A percentile compares a stretch with the other conserved stretches of the same genome.
Evolutionary conservation across 2,113 vertebrate genomes (phyloP).

Genomic region (Cervus canadensis): DNA sequence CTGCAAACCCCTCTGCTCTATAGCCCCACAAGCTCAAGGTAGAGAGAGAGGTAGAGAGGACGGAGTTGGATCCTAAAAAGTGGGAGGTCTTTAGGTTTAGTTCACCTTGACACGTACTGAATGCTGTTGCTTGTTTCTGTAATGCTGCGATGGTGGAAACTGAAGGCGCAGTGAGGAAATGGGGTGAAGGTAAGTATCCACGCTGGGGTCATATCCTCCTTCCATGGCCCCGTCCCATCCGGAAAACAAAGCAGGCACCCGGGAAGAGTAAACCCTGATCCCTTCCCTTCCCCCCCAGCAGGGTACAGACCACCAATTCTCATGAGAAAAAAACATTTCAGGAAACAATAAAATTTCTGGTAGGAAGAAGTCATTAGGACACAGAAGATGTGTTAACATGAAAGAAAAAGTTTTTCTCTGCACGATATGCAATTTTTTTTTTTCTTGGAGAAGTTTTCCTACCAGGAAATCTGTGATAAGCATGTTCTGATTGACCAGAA

Average conservation of each 20-base stretch:
- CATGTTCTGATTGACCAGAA: background rate
- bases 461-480: background rate
- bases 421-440: background rate
- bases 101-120: conserved; percentile 52
- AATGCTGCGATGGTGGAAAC: conserved; percentile 66
- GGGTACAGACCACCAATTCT: background rate
- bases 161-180: background rate
- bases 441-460: background rate
- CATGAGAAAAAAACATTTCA: background rate
- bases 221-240: background rate
- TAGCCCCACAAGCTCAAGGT: background rate
- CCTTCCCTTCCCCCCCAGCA: fast-evolving
- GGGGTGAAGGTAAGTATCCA: background rate
- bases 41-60: too few relatives aligned
- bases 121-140: conserved; percentile 72
- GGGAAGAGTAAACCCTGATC: background rate
- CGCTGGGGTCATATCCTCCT: fast-evolving
- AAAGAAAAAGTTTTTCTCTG: background rate
- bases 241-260: background rate
- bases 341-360: background rate
- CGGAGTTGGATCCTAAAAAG: background rate
- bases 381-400: background rate
- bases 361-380: background rate
- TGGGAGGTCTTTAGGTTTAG: background rate
- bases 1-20: background rate